Evolutionary conservation across 2,797 vertebrate genomes (phyloP).

Genomic region (Heterohyrax brucei): DNA sequence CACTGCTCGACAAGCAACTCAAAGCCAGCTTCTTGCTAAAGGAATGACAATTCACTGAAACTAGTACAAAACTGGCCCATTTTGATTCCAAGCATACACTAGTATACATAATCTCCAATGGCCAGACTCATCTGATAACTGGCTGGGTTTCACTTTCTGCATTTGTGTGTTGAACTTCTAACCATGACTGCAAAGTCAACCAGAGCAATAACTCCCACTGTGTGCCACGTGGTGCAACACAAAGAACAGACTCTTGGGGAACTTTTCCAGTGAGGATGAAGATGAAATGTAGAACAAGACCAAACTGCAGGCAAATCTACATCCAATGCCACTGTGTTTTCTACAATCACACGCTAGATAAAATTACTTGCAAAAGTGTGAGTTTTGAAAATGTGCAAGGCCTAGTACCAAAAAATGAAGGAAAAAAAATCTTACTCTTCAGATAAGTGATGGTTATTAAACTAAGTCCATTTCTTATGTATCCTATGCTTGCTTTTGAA

Average conservation of each 20-base stretch:
- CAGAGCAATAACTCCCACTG: background rate
- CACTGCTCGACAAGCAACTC: background rate
- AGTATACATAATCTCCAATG: background rate
- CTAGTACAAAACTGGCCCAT: background rate
- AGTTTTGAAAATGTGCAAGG: background rate
- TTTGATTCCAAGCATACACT: conserved; percentile 36
- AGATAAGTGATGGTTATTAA: background rate
- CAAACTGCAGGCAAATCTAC: background rate
- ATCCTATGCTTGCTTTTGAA: conserved; percentile 29
- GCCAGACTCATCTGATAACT: conserved; percentile 16
- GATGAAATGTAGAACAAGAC: background rate
- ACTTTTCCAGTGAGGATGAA: background rate
- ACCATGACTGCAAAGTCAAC: background rate
- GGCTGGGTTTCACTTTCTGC: conserved; percentile 70
- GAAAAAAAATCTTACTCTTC: background rate
- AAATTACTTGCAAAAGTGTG: background rate
- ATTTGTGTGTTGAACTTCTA: background rate
- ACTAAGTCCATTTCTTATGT: background rate
- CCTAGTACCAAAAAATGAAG: background rate
- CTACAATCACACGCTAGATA: background rate
- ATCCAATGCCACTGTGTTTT: background rate
- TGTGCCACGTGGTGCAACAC: accelerated
- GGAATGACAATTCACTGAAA: background rate
- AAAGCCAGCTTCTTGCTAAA: background rate
- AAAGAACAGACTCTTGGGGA: background rate